Evolutionary conservation across 2,797 vertebrate genomes (phyloP).

Genomic region (Presbytis comata): DNA sequence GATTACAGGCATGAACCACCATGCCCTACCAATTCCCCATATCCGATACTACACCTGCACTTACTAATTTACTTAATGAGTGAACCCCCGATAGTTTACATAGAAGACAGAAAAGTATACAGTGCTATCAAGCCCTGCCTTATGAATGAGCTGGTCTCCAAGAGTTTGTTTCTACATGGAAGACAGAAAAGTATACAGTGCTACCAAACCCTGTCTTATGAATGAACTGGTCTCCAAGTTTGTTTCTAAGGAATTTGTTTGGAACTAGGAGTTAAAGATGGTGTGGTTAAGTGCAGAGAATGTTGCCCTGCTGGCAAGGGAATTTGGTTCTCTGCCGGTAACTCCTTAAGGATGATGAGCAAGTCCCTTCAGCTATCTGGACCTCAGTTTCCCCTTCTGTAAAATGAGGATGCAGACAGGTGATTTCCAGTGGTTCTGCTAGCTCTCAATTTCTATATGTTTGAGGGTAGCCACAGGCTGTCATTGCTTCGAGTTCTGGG

Average conservation of each 20-base stretch:
- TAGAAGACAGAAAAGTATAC: neutral
- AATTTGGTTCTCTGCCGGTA: neutral
- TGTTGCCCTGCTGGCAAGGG: neutral
- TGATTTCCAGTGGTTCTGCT: neutral
- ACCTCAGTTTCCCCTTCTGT: neutral
- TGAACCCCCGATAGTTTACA: neutral
- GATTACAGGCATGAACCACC: no score
- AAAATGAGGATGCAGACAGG: neutral
- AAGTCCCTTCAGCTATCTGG: neutral
- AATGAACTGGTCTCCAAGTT: neutral
- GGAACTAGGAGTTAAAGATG: neutral
- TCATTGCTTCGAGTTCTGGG: neutral
- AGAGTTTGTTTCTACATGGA: neutral
- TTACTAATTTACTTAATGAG: neutral
- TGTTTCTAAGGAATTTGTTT: neutral
- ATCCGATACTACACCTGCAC: neutral
- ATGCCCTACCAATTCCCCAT: neutral
- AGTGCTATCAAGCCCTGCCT: neutral
- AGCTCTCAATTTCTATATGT: neutral
- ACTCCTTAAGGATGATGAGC: neutral
- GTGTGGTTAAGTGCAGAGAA: neutral
- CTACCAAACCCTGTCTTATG: neutral
- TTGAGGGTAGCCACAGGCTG: neutral
- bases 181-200: neutral
- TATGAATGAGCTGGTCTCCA: neutral